Conservation (phyloP, 2,888 invertebrate genomes). For the Allacma fusca region DNA sequence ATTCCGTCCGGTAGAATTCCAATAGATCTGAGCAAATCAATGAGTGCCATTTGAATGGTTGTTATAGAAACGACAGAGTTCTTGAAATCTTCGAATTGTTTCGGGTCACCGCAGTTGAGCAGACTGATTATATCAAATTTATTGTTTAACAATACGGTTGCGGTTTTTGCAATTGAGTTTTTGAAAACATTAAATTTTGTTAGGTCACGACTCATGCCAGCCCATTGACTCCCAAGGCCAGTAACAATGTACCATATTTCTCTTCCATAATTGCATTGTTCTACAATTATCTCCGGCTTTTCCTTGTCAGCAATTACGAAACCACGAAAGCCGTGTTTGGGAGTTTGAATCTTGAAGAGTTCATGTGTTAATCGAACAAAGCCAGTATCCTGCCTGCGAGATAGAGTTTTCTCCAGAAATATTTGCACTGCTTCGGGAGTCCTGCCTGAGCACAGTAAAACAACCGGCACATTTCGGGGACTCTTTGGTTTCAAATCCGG, state of each 20-base stretch:
- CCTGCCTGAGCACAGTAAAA: slow-evolving; percentile 72
- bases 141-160: not conserved
- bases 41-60: slow-evolving; percentile 81
- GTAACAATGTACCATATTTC: slow-evolving; percentile 91
- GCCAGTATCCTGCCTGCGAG: no score
- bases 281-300: not conserved
- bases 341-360: no score
- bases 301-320: not conserved
- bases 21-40: slow-evolving; percentile 79
- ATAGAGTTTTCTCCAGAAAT: no score
- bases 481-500: not conserved
- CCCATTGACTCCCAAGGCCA: slow-evolving; percentile 98
- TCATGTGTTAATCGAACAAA: no score
- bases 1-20: slow-evolving; percentile 91
- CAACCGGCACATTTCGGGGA: not conserved
- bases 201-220: slow-evolving; percentile 89
- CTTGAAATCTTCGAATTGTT: slow-evolving; percentile 74
- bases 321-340: not conserved
- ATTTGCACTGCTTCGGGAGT: no score
- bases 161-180: not conserved
- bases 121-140: not conserved
- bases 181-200: slow-evolving; percentile 70
- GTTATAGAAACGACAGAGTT: slow-evolving; percentile 95
- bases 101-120: slow-evolving; percentile 61
- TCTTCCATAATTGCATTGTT: slow-evolving; percentile 64